These are phyloP conservation scores for Chlorodrepanis virens DNA, from an alignment of 2,113 vertebrate species.

Conservation along the genomic window DNA sequence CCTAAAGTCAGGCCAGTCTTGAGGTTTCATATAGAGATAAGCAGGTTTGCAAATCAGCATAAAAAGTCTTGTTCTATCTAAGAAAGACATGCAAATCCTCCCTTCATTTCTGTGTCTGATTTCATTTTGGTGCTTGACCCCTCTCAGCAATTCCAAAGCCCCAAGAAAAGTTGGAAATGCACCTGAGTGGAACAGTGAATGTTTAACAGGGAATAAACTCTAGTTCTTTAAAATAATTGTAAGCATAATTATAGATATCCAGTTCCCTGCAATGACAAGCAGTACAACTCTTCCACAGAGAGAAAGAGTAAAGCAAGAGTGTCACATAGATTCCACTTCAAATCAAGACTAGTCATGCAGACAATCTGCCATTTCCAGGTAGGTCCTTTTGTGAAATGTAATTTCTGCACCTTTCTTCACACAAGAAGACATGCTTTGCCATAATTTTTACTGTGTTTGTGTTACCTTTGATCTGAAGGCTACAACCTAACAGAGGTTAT, in stretches of 20 bases:
- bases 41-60: neutral
- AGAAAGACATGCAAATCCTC: neutral
- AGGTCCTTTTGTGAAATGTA: neutral
- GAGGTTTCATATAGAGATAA: neutral
- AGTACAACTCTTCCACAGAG: neutral
- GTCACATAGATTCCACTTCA: neutral
- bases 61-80: neutral
- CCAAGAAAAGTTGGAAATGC: neutral
- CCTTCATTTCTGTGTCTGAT: neutral
- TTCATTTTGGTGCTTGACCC: neutral
- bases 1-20: neutral
- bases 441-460: neutral
- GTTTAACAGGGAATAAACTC: neutral
- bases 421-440: neutral
- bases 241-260: neutral
- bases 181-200: neutral
- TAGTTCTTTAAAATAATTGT: neutral
- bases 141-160: neutral
- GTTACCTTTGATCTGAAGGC: neutral
- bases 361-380: neutral
- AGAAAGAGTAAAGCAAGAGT: neutral
- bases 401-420: neutral
- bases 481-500: neutral
- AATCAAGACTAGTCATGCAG: neutral
- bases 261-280: neutral